Evolutionary conservation across 2,113 vertebrate genomes (phyloP).

Genomic region (Psittacara wagleri): DNA sequence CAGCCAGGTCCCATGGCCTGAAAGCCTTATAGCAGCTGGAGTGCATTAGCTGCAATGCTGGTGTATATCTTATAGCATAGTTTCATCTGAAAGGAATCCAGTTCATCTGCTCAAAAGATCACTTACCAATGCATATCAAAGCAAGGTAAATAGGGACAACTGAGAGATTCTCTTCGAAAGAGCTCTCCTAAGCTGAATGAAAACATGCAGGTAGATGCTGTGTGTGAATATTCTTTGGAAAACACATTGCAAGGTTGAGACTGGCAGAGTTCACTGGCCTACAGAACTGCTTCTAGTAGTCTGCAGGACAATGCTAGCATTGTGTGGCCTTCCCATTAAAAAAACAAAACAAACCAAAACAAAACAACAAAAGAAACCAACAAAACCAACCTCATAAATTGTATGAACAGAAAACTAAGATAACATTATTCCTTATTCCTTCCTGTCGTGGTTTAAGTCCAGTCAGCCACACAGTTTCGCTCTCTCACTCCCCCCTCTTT

Average conservation of each 20-base stretch:
- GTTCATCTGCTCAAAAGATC: not conserved
- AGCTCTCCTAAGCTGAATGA: not conserved
- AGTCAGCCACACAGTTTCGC: too few relatives aligned
- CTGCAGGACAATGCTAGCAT: not conserved
- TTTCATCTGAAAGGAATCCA: constrained; percentile 25
- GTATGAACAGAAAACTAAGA: not conserved
- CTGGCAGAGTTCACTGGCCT: not conserved
- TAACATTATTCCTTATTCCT: not conserved
- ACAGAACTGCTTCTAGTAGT: not conserved
- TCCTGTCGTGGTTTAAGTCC: not conserved
- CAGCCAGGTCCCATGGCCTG: not conserved
- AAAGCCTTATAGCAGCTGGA: constrained; percentile 27
- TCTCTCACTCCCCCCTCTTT: too few relatives aligned
- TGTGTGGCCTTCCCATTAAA: not conserved
- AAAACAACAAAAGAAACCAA: not conserved
- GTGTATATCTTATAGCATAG: not conserved
- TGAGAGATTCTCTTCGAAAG: not conserved
- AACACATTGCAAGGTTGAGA: not conserved
- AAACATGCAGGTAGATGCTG: not conserved
- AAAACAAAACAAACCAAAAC: not conserved
- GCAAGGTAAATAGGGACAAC: not conserved
- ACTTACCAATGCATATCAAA: not conserved
- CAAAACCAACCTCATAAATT: not conserved
- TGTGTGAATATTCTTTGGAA: not conserved
- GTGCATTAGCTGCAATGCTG: not conserved